Evolutionary conservation across 2,888 invertebrate species (phyloP).

Genomic region (Drosophila limbata): DNA sequence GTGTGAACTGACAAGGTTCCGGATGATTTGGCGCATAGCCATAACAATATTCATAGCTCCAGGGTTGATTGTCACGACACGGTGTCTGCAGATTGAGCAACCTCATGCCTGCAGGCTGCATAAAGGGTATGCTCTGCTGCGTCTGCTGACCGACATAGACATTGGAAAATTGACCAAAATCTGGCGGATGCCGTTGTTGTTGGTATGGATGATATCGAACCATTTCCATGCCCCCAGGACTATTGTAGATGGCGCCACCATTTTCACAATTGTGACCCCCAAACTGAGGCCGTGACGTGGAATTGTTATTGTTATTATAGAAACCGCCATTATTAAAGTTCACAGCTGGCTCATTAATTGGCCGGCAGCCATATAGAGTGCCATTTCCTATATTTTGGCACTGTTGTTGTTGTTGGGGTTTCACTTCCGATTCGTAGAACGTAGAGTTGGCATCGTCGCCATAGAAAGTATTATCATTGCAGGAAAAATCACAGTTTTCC

Average conservation of each 20-base stretch:
- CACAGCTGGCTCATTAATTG: conserved; percentile 65
- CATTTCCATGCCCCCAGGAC: conserved; percentile 12
- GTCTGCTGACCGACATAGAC: conserved; percentile 16
- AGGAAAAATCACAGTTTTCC: conserved; percentile 68
- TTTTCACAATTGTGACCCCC: not conserved
- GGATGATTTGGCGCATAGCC: conserved; percentile 86
- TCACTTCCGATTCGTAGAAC: conserved; percentile 55
- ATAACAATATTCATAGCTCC: conserved; percentile 89
- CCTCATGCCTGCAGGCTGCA: conserved; percentile 20
- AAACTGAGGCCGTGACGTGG: conserved; percentile 5
- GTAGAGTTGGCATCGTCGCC: conserved; percentile 54
- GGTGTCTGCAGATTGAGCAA: conserved; percentile 81
- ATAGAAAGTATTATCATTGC: conserved; percentile 65
- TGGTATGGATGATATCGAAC: conserved; percentile 70
- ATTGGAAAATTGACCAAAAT: conserved; percentile 29
- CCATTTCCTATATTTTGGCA: conserved; percentile 32
- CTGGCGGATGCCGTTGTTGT: conserved; percentile 35
- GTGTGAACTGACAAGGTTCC: conserved; percentile 89
- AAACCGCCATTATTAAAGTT: conserved; percentile 66
- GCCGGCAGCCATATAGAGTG: conserved; percentile 43
- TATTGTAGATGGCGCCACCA: conserved; percentile 26
- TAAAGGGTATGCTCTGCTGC: conserved; percentile 21
- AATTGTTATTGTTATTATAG: conserved; percentile 34
- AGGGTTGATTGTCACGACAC: conserved; percentile 86
- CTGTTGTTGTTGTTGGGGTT: conserved; percentile 38